phyloP scores from a whole-genome alignment of 2,113 vertebrate species.

The Empidonax alnorum region DNA sequence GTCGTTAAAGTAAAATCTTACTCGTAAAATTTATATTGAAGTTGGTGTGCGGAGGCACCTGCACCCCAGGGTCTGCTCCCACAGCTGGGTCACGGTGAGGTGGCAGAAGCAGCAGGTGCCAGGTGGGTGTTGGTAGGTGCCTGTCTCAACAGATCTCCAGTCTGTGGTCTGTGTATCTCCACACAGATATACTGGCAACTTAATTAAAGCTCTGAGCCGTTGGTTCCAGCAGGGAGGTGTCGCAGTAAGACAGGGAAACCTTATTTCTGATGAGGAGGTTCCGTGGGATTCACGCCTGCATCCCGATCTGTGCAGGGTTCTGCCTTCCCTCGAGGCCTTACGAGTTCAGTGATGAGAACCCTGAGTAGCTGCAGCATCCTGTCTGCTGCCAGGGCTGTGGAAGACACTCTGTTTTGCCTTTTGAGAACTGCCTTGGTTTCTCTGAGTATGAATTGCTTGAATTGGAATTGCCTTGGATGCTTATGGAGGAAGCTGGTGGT shows the following conservation, averaged over 20 bases:
- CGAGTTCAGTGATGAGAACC: not conserved
- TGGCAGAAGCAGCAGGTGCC: not conserved
- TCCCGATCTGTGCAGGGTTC: not conserved
- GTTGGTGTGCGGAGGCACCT: not conserved
- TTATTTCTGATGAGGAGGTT: not conserved
- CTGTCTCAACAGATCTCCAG: constrained; percentile 64
- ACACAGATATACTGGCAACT: not conserved
- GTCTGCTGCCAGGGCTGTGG: not conserved
- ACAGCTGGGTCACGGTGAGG: not conserved
- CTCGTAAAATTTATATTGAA: not conserved
- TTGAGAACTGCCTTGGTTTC: not conserved
- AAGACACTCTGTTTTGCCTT: not conserved
- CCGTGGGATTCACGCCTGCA: not conserved
- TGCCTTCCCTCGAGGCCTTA: not conserved
- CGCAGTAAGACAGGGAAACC: not conserved
- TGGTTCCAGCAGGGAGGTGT: constrained; percentile 63
- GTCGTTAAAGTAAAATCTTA: not conserved
- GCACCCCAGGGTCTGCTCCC: not conserved
- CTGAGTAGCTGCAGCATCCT: not conserved
- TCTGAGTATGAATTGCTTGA: not conserved
- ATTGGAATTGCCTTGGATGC: not conserved
- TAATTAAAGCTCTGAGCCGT: constrained; percentile 21
- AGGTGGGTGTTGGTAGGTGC: not conserved
- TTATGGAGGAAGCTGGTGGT: not conserved
- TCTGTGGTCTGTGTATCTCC: not conserved